These are phyloP conservation scores for Parazoanthus swiftii DNA, from an alignment of 92 coral and sea anemone species.

Conservation along the genomic window DNA sequence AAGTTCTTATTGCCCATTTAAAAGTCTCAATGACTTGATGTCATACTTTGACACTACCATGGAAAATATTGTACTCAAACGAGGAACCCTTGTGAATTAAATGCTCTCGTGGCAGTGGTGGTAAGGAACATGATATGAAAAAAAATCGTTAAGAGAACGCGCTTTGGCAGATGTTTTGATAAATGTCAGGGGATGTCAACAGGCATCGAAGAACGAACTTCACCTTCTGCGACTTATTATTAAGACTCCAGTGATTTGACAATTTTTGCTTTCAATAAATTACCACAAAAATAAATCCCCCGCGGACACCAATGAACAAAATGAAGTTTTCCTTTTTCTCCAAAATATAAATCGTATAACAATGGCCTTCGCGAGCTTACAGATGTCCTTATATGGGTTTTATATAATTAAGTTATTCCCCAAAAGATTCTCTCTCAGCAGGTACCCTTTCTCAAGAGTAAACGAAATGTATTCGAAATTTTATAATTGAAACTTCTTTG, in stretches of 20 bases:
- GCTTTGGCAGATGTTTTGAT: neutral
- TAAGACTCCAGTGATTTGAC: neutral
- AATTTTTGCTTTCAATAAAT: neutral
- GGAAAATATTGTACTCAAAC: too few species aligned
- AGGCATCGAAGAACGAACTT: neutral
- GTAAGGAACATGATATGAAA: neutral
- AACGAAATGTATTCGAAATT: conserved; percentile 11
- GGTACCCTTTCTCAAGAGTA: conserved; percentile 1
- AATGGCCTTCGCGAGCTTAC: neutral
- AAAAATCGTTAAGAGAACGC: neutral
- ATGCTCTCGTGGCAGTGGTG: neutral
- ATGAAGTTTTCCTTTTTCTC: neutral
- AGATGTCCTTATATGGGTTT: conserved; percentile 7
- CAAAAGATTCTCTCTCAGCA: conserved; percentile 9
- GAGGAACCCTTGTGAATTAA: neutral
- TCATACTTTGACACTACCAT: neutral
- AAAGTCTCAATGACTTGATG: neutral
- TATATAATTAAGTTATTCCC: neutral
- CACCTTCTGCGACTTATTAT: neutral
- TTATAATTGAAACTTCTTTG: neutral
- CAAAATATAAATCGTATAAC: too few species aligned
- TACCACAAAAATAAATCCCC: neutral
- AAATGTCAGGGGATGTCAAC: neutral
- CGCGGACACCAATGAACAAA: neutral
- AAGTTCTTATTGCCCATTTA: too few species aligned